Evolutionary conservation across 2,888 invertebrate genomes (phyloP).

Genomic region (Fissipunctia ypsillon): DNA sequence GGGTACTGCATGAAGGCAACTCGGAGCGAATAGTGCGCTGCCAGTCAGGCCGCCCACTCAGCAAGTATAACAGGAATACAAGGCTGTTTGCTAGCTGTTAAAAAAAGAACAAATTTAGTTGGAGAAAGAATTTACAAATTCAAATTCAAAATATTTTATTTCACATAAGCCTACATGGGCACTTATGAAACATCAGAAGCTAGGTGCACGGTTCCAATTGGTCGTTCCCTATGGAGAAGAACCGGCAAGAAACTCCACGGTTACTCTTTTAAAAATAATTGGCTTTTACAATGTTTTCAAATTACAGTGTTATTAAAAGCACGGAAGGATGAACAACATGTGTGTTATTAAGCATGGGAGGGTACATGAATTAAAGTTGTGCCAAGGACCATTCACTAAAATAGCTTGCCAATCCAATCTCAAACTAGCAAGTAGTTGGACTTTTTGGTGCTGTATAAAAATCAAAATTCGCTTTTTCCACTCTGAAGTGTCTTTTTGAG

Average conservation of each 20-base stretch:
- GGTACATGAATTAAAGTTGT: background rate
- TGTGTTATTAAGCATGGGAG: too few species aligned
- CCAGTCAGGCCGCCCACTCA: slow-evolving; percentile 92
- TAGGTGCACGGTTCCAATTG: too few species aligned
- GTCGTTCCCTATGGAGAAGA: too few species aligned
- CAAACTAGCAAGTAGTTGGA: background rate
- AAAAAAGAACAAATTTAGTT: slow-evolving; percentile 10
- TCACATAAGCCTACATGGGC: too few species aligned
- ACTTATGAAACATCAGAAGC: too few species aligned
- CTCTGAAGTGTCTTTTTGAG: too few species aligned
- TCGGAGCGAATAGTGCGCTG: slow-evolving; percentile 93
- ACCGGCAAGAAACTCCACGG: too few species aligned
- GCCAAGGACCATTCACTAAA: background rate
- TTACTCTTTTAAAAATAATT: too few species aligned
- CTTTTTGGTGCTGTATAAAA: background rate
- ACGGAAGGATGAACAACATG: too few species aligned
- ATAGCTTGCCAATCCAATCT: background rate
- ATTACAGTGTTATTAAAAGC: too few species aligned
- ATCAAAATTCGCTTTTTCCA: background rate
- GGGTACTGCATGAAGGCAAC: slow-evolving; percentile 90
- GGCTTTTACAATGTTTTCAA: too few species aligned
- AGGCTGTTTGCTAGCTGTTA: slow-evolving; percentile 94
- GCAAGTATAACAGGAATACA: slow-evolving; percentile 94
- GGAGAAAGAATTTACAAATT: background rate
- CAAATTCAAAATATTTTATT: too few species aligned